Base-by-base conservation (phyloP, 2,888 invertebrate species). In the Marronus borbonicus region DNA sequence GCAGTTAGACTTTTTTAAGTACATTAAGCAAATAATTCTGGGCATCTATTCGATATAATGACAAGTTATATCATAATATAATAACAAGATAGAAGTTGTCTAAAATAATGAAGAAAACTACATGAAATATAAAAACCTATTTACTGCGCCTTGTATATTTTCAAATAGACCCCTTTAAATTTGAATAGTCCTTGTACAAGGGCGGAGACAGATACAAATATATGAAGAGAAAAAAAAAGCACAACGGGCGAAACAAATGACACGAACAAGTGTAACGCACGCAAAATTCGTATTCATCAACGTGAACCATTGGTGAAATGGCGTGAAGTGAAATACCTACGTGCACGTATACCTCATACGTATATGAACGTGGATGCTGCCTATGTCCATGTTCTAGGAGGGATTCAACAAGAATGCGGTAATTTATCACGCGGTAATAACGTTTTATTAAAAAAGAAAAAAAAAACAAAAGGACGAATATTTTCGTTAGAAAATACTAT, bases 391-490 rank as follows among this genome's bases (percentile, higher is more conserved):
- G 39, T 62, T 58, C 20, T 36, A 36, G 55, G 24, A 39, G 44
- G 44, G 68, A 76, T 76, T 68, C 68, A 36, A 44, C 58, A 76
- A 76, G 60, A 76, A 55, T 58, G 76, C 24, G 36, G 52, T 44
- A 36, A 76, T 76, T 76, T 76, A 76, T 76, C 76, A 76, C 39
- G 49, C 20, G 20, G 68, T 39, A 76, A 66, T 31, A 44, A 44
- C 20, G 58, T 68, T 76, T 76, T 76, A 76, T 76, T 76, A 76
- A 68, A 76, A 76, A 76, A 50, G 44, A 76, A 76, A 68, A 76
- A 65, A 50, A 66, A 76, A 76, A 76, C 68, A 68, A 44, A 55
- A 68, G 68, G 24, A 39, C 60, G 44, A 68, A 68, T 39, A 44
- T 76, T 44, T 68, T 68, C 44, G 31, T 31, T 58, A 64, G 49